phyloP scores from a whole-genome alignment of 2,888 invertebrate species.

The Lamellibrachia satsuma region DNA sequence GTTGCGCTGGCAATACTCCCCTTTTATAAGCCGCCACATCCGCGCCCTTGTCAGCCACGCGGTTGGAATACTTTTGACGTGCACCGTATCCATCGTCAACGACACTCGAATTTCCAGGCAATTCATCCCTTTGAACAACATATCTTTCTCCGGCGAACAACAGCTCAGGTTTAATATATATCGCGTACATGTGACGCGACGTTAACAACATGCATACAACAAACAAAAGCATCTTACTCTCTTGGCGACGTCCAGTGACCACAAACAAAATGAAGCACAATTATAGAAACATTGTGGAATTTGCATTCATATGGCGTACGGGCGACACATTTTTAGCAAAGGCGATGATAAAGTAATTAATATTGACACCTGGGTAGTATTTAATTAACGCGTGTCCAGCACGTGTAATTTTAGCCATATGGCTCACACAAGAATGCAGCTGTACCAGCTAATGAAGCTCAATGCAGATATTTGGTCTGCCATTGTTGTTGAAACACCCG shows the following conservation, averaged over 20 bases:
- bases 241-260: not conserved
- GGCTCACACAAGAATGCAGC: not conserved
- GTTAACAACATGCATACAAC: not conserved
- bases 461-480: not conserved
- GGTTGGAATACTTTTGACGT: not conserved
- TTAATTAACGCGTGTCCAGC: not conserved
- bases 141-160: not conserved
- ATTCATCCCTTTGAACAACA: not conserved
- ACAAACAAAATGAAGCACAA: not conserved
- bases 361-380: not conserved
- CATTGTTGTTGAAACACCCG: not conserved
- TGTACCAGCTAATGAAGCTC: not conserved
- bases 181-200: not conserved
- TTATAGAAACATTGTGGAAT: conserved; percentile 17
- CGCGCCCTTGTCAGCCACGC: not conserved
- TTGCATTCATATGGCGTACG: not conserved
- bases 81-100: not conserved
- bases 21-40: not conserved
- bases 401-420: not conserved
- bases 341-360: not conserved
- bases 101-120: not conserved
- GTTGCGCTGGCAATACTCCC: not conserved
- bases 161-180: not conserved
- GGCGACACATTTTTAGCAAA: not conserved
- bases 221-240: not conserved